These are phyloP conservation scores for Megaceryle alcyon DNA, from an alignment of 2,797 vertebrate species.

Conservation along the genomic window DNA sequence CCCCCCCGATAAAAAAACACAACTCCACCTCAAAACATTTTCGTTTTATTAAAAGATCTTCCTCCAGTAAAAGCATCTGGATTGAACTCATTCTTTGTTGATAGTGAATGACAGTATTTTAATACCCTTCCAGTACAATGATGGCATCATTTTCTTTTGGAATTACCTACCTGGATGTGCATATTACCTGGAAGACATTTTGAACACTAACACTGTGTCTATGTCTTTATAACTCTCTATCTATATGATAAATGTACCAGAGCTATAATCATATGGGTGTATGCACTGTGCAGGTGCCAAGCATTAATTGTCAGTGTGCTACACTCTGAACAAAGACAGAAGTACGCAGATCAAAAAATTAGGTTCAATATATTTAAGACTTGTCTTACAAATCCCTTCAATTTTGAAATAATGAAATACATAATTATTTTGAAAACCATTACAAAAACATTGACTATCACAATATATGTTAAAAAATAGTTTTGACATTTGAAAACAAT, in stretches of 20 bases:
- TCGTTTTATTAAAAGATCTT: background rate
- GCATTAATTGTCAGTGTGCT: background rate
- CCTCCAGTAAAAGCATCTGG: background rate
- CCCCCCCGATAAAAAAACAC: background rate
- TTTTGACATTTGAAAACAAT: background rate
- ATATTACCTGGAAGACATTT: background rate
- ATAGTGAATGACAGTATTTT: background rate
- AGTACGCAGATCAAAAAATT: background rate
- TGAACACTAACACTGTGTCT: background rate
- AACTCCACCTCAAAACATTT: background rate
- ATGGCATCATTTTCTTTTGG: background rate
- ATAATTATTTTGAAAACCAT: background rate
- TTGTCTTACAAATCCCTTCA: background rate
- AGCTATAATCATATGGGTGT: fast-evolving
- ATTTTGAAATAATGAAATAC: background rate
- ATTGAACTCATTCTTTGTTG: background rate
- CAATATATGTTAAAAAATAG: background rate
- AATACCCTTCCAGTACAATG: background rate
- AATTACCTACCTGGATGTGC: background rate
- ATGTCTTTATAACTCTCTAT: background rate
- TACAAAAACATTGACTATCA: background rate
- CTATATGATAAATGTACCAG: background rate
- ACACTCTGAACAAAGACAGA: background rate
- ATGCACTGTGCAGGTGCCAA: background rate
- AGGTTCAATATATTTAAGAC: background rate